Evolutionary conservation across 1,140 invertebrate genomes (phyloP).

Genomic region (Centruroides vittatus): DNA sequence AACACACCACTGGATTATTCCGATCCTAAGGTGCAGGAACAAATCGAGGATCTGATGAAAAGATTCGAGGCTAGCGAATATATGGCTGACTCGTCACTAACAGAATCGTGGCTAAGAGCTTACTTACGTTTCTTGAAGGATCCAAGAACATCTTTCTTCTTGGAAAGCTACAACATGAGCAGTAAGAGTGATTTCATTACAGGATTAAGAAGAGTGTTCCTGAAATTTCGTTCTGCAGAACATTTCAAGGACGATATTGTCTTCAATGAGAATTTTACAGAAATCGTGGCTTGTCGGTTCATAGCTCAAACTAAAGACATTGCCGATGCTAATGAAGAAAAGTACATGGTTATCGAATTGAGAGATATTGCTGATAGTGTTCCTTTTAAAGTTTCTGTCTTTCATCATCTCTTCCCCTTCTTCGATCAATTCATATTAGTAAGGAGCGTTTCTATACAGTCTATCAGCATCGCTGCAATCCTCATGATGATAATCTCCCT

Average conservation of each 20-base stretch:
- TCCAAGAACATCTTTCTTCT: conserved; percentile 45
- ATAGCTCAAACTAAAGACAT: conserved; percentile 79
- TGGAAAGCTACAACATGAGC: conserved; percentile 52
- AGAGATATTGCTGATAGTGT: conserved; percentile 60
- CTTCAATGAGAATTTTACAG: conserved; percentile 55
- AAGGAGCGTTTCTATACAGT: conserved; percentile 77
- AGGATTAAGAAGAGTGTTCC: conserved; percentile 47
- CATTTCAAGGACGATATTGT: conserved; percentile 65
- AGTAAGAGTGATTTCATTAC: conserved; percentile 57
- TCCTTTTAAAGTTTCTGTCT: conserved; percentile 67
- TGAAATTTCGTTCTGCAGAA: conserved; percentile 29
- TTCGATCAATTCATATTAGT: conserved; percentile 91
- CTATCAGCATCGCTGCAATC: conserved; percentile 73
- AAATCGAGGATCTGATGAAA: conserved; percentile 62
- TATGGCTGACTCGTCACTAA: conserved; percentile 54
- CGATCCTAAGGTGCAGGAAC: conserved; percentile 53
- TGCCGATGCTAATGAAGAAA: conserved; percentile 73
- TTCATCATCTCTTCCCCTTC: conserved; percentile 86
- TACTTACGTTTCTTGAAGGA: conserved; percentile 61
- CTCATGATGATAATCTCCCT: conserved; percentile 93
- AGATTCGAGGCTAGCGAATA: conserved; percentile 67
- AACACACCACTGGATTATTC: conserved; percentile 71
- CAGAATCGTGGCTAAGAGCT: conserved; percentile 76
- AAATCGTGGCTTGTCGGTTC: conserved; percentile 67
- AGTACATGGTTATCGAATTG: conserved; percentile 70